Evolutionary conservation across 2,113 vertebrate species (phyloP).

Genomic region (Pleuronectes platessa): DNA sequence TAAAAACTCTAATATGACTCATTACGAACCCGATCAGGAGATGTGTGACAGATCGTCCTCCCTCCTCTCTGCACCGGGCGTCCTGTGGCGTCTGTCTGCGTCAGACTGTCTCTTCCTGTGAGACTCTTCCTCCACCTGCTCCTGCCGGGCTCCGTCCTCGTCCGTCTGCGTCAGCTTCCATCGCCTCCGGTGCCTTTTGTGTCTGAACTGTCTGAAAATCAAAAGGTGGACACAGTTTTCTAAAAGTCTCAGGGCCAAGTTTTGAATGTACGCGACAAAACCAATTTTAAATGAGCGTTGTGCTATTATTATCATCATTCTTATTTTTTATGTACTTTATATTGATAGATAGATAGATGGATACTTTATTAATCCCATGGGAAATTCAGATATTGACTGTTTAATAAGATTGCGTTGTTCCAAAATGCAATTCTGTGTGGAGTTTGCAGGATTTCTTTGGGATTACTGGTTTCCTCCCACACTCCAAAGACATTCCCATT

Average conservation of each 20-base stretch:
- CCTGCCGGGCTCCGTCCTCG: conserved; percentile 37
- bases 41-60: conserved; percentile 17
- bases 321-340: no score
- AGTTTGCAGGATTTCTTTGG: no score
- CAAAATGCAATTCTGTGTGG: no score
- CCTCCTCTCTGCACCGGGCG: conserved; percentile 25
- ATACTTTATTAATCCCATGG: no score
- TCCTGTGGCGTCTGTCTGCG: conserved; percentile 4
- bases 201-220: not conserved
- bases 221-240: not conserved
- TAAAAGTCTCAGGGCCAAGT: conserved; percentile 23
- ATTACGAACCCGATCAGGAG: no score
- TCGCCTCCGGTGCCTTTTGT: conserved; percentile 1
- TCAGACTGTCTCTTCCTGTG: conserved; percentile 24
- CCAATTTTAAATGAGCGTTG: not conserved
- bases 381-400: no score
- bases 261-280: not conserved
- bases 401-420: no score
- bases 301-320: no score
- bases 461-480: no score
- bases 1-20: no score
- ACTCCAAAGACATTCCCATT: no score
- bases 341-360: no score
- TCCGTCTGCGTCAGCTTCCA: conserved; percentile 16
- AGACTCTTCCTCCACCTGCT: conserved; percentile 19